These are phyloP conservation scores for Anticlea derivata DNA, from an alignment of 2,888 invertebrate species.

Conservation along the genomic window DNA sequence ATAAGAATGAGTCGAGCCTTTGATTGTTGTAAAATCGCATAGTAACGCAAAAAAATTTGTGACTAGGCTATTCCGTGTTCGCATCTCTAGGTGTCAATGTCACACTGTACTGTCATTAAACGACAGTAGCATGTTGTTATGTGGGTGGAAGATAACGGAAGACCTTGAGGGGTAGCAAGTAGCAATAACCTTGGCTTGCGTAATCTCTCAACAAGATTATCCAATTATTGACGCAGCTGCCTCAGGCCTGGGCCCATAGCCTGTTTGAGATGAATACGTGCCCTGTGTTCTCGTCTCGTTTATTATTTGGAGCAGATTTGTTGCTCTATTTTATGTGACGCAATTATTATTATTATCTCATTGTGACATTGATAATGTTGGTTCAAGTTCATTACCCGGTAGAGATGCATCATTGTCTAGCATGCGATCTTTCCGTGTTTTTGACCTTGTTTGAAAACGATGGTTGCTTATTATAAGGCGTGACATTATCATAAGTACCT, in stretches of 20 bases:
- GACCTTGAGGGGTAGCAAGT: constrained; percentile 35
- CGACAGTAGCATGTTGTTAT: constrained; percentile 5
- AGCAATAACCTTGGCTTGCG: constrained; percentile 32
- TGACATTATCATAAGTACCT: constrained; percentile 27
- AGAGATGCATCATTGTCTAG: constrained; percentile 12
- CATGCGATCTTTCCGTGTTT: constrained; percentile 17
- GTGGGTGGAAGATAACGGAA: constrained; percentile 27
- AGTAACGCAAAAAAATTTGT: constrained; percentile 32
- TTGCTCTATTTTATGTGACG: constrained; percentile 13
- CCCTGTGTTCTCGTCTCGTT: constrained; percentile 11
- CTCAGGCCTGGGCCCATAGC: constrained; percentile 18
- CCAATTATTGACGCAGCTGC: constrained; percentile 36
- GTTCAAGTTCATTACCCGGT: constrained; percentile 10
- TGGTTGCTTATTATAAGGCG: constrained; percentile 13
- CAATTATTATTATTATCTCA: constrained; percentile 5
- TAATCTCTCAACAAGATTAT: constrained; percentile 33
- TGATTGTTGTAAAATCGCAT: constrained; percentile 15
- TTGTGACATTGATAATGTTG: not conserved
- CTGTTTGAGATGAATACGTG: constrained; percentile 22
- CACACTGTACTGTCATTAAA: constrained; percentile 18
- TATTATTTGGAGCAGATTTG: constrained; percentile 16
- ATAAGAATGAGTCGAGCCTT: constrained; percentile 12
- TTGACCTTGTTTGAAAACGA: constrained; percentile 17
- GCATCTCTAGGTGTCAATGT: constrained; percentile 41
- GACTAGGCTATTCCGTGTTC: constrained; percentile 32